These are phyloP conservation scores for Chionomys nivalis DNA, from an alignment of 2,113 vertebrate species.

Conservation along the genomic window DNA sequence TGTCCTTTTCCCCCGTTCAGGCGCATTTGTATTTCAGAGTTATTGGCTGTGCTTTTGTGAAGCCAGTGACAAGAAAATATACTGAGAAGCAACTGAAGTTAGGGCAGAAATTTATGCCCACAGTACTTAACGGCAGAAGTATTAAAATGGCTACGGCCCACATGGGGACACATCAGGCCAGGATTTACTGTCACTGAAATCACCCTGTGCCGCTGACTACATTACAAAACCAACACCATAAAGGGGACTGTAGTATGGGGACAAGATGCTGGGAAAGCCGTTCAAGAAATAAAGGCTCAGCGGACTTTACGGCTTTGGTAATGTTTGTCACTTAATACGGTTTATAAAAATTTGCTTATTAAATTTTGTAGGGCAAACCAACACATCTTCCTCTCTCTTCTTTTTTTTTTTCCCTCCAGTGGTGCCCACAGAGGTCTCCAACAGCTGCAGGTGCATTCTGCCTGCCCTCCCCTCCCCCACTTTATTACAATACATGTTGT, in stretches of 20 bases:
- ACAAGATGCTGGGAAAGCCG: slow-evolving; percentile 69
- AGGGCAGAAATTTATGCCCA: slow-evolving; percentile 14
- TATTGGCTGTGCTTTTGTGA: slow-evolving; percentile 13
- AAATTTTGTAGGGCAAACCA: slow-evolving; percentile 81
- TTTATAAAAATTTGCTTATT: slow-evolving; percentile 77
- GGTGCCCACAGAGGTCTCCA: slow-evolving; percentile 84
- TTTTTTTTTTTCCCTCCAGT: slow-evolving; percentile 21
- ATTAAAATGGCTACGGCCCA: slow-evolving; percentile 70
- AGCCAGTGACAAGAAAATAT: not conserved
- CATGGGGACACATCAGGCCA: not conserved
- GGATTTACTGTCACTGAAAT: slow-evolving; percentile 66
- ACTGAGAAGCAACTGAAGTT: slow-evolving; percentile 33
- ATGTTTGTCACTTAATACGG: slow-evolving; percentile 81
- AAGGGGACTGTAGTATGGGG: slow-evolving; percentile 50
- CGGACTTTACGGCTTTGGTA: slow-evolving; percentile 76
- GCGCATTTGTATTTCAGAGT: slow-evolving; percentile 28
- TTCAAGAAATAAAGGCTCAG: slow-evolving; percentile 57
- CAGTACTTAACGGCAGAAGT: not conserved
- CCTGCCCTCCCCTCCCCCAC: slow-evolving; percentile 82
- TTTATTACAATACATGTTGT: slow-evolving; percentile 91
- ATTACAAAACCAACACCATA: slow-evolving; percentile 58
- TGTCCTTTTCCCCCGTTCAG: not conserved
- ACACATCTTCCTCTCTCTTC: slow-evolving; percentile 63
- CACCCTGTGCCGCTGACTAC: not conserved
- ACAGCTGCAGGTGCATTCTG: slow-evolving; percentile 85